Evolutionary conservation across 2,113 vertebrate species (phyloP), one percentile per base, ranked within the genome.

Genomic region (Colossoma macropomum): DNA sequence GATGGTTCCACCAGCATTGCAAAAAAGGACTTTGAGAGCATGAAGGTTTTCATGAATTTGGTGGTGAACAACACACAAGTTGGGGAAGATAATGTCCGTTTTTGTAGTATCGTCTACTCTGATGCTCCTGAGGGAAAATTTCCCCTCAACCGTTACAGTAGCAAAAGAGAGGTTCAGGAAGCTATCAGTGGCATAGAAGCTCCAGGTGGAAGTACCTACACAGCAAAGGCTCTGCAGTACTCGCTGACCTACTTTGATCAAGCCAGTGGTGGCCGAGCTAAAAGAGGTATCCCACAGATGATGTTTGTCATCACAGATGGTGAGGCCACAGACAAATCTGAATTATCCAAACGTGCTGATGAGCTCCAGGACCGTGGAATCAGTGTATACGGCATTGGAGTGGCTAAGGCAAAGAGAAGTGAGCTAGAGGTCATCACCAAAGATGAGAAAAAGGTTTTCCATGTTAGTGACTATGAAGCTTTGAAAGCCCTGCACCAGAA

Each of bases 291-390:
- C 52, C 87, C 93, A 1, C 92, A 93, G 87, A 90, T 96, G 48
- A 84, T 96, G 48, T 86, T 96, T 84, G 89, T 96, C 63, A 94
- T 96, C 84, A 96, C 95, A 4, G 95, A 95, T 21, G 94, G 94
- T 1, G 84, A 90, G 0, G 93, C 95, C 0, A 92, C 89, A 0
- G 93, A 95, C 65, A 50, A 0, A 1, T 0, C 62, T 11, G 77
- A 41, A 1, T 91, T 96, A 68, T 50, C 6, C 0, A 32, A 34
- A 2, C 81, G 87, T 0, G 87, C 92, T 0, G 0, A 23, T 68
- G 84, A 86, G 1, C 88, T 96, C 81, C 74, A 75, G 4, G 16
- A 89, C 1, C 65, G 81, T 6, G 86, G 77, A 0, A 85, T 96
- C 50, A 79, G 3, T 0, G 85, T 96, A n/a, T 92, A 93, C 87